A percentile compares a stretch with the other conserved stretches of the same genome.
phyloP scores from a whole-genome alignment of 2,888 invertebrate genomes.

The Thysanoteuthis rhombus region DNA sequence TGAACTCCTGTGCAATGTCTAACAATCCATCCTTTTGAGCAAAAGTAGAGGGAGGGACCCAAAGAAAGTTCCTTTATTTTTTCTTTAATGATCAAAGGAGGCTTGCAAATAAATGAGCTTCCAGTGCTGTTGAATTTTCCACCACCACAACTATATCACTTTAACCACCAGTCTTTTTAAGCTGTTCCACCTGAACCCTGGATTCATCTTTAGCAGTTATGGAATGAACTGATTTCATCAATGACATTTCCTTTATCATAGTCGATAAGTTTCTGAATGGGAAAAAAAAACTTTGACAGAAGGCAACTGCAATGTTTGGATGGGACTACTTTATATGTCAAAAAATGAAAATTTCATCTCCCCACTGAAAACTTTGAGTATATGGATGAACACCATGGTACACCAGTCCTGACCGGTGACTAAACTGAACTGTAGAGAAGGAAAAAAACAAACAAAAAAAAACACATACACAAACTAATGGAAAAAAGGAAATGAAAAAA shows the following conservation, averaged over 20 bases:
- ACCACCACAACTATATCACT: background rate
- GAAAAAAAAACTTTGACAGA: background rate
- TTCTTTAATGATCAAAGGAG: background rate
- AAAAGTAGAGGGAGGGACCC: background rate
- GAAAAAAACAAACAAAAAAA: background rate
- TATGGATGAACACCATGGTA: slow-evolving; percentile 1
- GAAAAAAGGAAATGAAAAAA: background rate
- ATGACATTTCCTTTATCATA: background rate
- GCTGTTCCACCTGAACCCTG: background rate
- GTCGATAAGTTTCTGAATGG: background rate
- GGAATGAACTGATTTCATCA: background rate
- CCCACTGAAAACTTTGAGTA: background rate
- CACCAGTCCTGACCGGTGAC: slow-evolving; percentile 29
- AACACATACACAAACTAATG: background rate
- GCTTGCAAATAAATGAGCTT: too few relatives aligned
- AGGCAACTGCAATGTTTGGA: background rate
- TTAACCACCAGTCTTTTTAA: background rate
- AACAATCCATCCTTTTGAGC: slow-evolving; percentile 23
- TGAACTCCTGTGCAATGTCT: slow-evolving; percentile 18
- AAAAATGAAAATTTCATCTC: too few relatives aligned
- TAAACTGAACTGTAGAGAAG: background rate
- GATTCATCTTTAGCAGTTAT: background rate
- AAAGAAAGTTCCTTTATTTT: background rate
- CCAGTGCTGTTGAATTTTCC: background rate
- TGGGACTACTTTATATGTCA: background rate